Base-by-base conservation (phyloP, 2,888 invertebrate genomes). In the Petrophora chlorosata region DNA sequence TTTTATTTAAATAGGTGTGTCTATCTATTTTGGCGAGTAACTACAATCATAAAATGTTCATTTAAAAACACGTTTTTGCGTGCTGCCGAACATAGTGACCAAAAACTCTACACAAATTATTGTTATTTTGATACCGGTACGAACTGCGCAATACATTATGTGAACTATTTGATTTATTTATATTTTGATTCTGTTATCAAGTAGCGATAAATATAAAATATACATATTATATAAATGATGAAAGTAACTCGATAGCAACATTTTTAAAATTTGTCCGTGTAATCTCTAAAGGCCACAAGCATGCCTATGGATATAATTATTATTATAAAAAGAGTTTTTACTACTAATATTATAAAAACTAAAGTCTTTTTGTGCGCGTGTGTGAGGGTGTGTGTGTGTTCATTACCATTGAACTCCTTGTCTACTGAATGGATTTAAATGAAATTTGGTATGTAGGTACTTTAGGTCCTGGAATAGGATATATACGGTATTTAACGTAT, bases 121-220 rank as follows among this genome's bases (percentile, higher is more conserved):
- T 7, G 25, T 8, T 23, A 9, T 10, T 7, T 36, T 22, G 32
- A 32, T 32, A 38, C 28, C 28, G 33, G 42, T 39, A 29, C 10
- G 22, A 43, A 49, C 23, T 49, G 49, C 49, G 49, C 49, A 49
- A 39, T 48, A 38, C 13, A 47, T 35, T 38, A 42, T 29, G 26
- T 15, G 15, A 22, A 32, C 8, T 19, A 38, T 25, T 35, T 14
- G 10, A 15, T 25, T 34, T 25, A 14, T 3, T n/a, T 14, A 8
- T 14, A 35, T 14, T 25, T 35, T 15, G 23, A 25, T 25, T 15
- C 3, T 9, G 14, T 25, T 25, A 35, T 35, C 35, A 15, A n/a
- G 15, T 12, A 15, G 3, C 8, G 9, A 15, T 23, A 34, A 3
- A 22, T 15, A 14, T 15, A 29, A 15, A 29, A 3, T 29, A 8